Evolutionary conservation across 1,140 invertebrate species (phyloP).

Genomic region (Trichonephila clavipes): DNA sequence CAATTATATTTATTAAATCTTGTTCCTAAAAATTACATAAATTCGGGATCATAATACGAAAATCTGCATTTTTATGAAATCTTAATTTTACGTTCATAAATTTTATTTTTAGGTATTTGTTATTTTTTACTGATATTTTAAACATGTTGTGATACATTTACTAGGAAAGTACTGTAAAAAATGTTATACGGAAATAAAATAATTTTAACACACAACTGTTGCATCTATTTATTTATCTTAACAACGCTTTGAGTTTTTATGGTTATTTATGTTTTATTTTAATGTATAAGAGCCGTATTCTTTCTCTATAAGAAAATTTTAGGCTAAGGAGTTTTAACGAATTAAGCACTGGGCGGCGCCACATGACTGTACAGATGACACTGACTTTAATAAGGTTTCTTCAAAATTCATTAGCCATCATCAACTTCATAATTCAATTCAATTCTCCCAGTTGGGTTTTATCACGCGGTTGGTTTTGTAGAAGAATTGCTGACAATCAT

Average conservation of each 20-base stretch:
- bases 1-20: neutral
- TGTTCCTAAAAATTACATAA: neutral
- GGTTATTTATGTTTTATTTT: neutral
- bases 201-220: neutral
- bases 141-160: too few species aligned
- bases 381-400: too few species aligned
- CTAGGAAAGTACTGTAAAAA: too few species aligned
- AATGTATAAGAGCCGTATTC: neutral
- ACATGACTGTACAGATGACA: neutral
- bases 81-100: too few species aligned
- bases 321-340: neutral
- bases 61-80: neutral
- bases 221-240: neutral
- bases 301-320: neutral
- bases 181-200: neutral
- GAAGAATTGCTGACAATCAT: too few species aligned
- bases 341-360: slow-evolving; percentile 57
- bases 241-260: neutral
- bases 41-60: neutral
- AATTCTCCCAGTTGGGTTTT: too few species aligned
- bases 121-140: too few species aligned
- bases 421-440: too few species aligned
- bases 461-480: too few species aligned
- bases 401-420: too few species aligned
- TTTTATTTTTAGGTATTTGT: too few species aligned